phyloP scores from a whole-genome alignment of 2,113 vertebrate genomes.

The Tricholaema leucomelas region DNA sequence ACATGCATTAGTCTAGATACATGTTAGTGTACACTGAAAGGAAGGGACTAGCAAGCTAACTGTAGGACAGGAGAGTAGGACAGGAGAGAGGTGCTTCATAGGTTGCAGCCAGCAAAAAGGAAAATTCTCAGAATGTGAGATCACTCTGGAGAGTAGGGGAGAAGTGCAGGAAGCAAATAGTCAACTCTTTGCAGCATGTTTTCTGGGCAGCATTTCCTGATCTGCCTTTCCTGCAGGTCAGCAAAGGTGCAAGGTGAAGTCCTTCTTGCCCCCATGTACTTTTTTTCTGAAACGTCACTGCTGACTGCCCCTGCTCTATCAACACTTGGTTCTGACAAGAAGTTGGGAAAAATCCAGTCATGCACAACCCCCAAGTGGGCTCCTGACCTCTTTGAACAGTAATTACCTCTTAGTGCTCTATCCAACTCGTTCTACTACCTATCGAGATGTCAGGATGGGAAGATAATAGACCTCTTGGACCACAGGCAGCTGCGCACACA shows the following conservation, averaged over 20 bases:
- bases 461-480: constrained; percentile 1
- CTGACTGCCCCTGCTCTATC: not conserved
- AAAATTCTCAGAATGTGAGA: not conserved
- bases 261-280: not conserved
- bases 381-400: constrained; percentile 29
- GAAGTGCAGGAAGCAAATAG: not conserved
- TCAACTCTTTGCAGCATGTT: not conserved
- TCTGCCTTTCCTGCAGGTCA: not conserved
- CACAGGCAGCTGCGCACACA: not conserved
- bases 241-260: not conserved
- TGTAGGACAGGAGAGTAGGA: not conserved
- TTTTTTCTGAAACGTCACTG: not conserved
- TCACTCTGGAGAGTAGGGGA: not conserved
- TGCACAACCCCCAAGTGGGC: not conserved
- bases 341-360: constrained; percentile 22
- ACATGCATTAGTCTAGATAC: not conserved
- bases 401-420: not conserved
- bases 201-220: not conserved
- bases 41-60: not conserved
- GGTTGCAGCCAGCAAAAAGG: not conserved
- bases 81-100: accelerated
- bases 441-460: not conserved
- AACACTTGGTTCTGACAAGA: constrained; percentile 8
- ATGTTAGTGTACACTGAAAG: not conserved
- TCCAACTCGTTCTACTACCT: not conserved